Conservation (phyloP, 1,140 invertebrate genomes). For the Aethina tumida region DNA sequence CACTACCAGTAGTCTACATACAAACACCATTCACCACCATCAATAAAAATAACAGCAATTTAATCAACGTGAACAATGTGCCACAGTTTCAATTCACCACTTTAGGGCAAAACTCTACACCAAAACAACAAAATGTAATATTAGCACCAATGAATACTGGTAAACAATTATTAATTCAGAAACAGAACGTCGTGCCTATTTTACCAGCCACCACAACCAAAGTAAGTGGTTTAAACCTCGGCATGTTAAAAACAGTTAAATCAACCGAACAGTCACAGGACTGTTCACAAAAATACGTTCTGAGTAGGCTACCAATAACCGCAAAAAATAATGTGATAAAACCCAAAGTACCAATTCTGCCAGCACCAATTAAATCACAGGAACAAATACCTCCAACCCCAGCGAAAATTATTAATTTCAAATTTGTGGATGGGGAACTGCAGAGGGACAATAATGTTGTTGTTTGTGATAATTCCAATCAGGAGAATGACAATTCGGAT, state of each 20-base stretch:
- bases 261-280: slow-evolving; percentile 8
- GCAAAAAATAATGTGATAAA: slow-evolving; percentile 35
- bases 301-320: slow-evolving; percentile 35
- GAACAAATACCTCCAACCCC: slow-evolving; percentile 30
- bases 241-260: slow-evolving; percentile 31
- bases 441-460: slow-evolving; percentile 39
- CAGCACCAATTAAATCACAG: slow-evolving; percentile 33
- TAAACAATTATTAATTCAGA: slow-evolving; percentile 25
- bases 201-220: slow-evolving; percentile 18
- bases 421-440: slow-evolving; percentile 44
- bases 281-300: slow-evolving; percentile 24
- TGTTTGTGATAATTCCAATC: slow-evolving; percentile 26
- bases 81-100: slow-evolving; percentile 25
- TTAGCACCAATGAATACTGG: slow-evolving; percentile 22
- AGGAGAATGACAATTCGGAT: slow-evolving; percentile 11
- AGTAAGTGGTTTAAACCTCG: slow-evolving; percentile 26
- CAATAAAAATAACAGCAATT: slow-evolving; percentile 20
- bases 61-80: slow-evolving; percentile 21
- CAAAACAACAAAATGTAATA: slow-evolving; percentile 25
- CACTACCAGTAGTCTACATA: slow-evolving; percentile 30
- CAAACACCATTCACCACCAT: slow-evolving; percentile 22
- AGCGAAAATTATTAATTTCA: slow-evolving; percentile 42
- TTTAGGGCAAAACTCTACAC: slow-evolving; percentile 11
- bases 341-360: slow-evolving; percentile 41
- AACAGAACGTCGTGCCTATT: slow-evolving; percentile 21